Conservation (phyloP, 1,140 invertebrate species). For the Lineus longissimus region DNA sequence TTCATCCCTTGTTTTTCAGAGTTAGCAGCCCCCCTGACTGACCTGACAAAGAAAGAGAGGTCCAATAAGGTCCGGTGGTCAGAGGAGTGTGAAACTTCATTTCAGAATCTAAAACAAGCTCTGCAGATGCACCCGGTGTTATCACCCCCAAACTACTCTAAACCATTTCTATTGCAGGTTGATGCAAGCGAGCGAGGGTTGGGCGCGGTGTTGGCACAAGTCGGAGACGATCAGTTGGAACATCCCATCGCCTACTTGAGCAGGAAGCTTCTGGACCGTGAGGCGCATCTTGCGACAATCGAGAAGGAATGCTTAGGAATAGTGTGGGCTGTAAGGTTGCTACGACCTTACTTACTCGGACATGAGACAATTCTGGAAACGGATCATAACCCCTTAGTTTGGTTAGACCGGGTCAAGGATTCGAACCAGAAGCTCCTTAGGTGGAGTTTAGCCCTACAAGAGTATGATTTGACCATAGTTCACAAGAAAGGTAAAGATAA, state of each 20-base stretch:
- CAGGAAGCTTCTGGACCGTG: constrained; percentile 12
- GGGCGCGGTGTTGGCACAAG: constrained; percentile 12
- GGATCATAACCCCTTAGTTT: too few relatives aligned
- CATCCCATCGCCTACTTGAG: constrained; percentile 22
- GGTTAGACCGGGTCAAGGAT: neutral
- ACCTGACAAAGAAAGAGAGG: constrained; percentile 25
- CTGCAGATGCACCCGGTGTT: constrained; percentile 25
- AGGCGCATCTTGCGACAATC: neutral
- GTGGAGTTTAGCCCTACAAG: neutral
- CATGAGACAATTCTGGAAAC: neutral
- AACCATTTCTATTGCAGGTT: constrained; percentile 31
- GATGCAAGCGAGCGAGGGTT: constrained; percentile 1
- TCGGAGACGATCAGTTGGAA: constrained; percentile 14
- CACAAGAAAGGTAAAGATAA: constrained; percentile 1
- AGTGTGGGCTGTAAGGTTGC: neutral
- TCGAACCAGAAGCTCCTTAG: constrained; percentile 2
- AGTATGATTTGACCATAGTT: neutral
- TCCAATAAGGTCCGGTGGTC: constrained; percentile 39
- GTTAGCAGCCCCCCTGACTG: constrained; percentile 40
- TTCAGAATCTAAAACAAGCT: constrained; percentile 33
- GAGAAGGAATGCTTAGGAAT: too few relatives aligned
- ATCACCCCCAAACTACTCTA: constrained; percentile 39
- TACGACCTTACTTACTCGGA: neutral
- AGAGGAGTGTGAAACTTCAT: constrained; percentile 34
- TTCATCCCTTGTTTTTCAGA: constrained; percentile 54